Evolutionary conservation across 1,140 invertebrate species (phyloP).

Genomic region (Drosophila mayri): DNA sequence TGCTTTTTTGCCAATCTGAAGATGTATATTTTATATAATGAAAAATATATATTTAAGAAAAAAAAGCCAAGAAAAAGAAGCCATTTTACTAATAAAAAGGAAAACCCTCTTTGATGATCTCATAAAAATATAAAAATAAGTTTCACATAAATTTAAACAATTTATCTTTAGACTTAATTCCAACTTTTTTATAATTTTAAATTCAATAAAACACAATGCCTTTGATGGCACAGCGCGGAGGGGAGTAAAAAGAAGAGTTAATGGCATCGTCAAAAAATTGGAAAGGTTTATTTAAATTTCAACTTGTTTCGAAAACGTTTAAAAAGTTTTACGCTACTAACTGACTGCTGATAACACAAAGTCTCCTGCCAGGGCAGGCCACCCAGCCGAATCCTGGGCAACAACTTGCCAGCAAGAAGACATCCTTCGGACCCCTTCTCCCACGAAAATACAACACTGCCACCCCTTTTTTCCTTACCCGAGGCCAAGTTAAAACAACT

Average conservation of each 20-base stretch:
- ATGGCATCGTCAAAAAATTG: constrained; percentile 76
- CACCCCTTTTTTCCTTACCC: constrained; percentile 35
- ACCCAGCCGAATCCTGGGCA: background rate
- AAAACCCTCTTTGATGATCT: background rate
- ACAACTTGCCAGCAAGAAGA: constrained; percentile 8
- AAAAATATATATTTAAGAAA: background rate
- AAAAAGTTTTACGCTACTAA: constrained; percentile 80
- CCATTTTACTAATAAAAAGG: background rate
- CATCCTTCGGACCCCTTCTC: background rate
- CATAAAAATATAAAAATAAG: background rate
- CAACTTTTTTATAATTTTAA: background rate
- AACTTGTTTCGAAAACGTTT: constrained; percentile 83
- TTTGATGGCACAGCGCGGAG: background rate
- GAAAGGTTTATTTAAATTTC: constrained; percentile 82
- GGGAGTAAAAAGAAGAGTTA: constrained; percentile 3
- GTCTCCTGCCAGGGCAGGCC: constrained; percentile 25
- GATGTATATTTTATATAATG: background rate
- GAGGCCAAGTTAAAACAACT: constrained; percentile 75
- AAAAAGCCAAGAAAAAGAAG: constrained; percentile 10
- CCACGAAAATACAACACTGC: constrained; percentile 6
- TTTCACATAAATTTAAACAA: background rate
- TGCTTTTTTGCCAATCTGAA: constrained; percentile 1
- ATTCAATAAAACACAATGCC: constrained; percentile 30
- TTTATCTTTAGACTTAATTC: background rate
- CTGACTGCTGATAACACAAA: constrained; percentile 81